A percentile compares a stretch with the other conserved stretches of the same genome.
Conservation (phyloP, 2,113 vertebrate species). For the Nycticebus coucang region DNA sequence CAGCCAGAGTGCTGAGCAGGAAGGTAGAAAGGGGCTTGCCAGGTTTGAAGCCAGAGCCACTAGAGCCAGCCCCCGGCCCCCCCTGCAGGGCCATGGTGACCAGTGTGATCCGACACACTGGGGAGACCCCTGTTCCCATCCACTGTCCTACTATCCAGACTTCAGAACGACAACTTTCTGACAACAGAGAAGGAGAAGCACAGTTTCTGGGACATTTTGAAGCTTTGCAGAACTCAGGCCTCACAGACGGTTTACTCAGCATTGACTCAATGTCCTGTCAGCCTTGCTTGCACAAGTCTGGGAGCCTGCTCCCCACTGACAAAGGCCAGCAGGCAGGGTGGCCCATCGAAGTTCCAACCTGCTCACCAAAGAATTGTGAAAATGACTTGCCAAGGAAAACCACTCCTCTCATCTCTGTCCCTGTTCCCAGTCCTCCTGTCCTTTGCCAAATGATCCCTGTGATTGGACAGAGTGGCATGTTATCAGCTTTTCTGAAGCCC, state of each 20-base stretch:
- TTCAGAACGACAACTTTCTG: constrained; percentile 9
- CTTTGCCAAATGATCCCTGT: constrained; percentile 96
- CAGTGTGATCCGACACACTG: constrained; percentile 94
- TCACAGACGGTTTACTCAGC: not conserved
- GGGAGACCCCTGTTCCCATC: constrained; percentile 84
- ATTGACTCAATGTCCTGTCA: constrained; percentile 61
- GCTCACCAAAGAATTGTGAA: constrained; percentile 81
- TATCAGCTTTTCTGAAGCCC: constrained; percentile 91
- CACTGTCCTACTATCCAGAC: constrained; percentile 80
- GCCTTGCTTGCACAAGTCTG: constrained; percentile 61
- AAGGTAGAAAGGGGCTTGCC: constrained; percentile 64
- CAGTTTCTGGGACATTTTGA: constrained; percentile 48
- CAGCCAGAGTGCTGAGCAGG: constrained; percentile 57
- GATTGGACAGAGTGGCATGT: constrained; percentile 86
- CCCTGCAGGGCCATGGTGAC: constrained; percentile 89
- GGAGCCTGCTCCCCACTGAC: constrained; percentile 41
- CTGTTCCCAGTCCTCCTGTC: constrained; percentile 86
- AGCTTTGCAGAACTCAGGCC: constrained; percentile 49
- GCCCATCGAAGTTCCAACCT: constrained; percentile 54
- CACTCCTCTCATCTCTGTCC: constrained; percentile 81
- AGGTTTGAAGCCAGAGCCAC: constrained; percentile 55
- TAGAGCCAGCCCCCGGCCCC: constrained; percentile 63
- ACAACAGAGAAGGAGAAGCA: not conserved
- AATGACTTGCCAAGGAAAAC: constrained; percentile 81
- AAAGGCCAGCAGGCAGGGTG: constrained; percentile 61